These are phyloP conservation scores for Actinemys pallida DNA, from an alignment of 2,113 vertebrate genomes.

Conservation along the genomic window DNA sequence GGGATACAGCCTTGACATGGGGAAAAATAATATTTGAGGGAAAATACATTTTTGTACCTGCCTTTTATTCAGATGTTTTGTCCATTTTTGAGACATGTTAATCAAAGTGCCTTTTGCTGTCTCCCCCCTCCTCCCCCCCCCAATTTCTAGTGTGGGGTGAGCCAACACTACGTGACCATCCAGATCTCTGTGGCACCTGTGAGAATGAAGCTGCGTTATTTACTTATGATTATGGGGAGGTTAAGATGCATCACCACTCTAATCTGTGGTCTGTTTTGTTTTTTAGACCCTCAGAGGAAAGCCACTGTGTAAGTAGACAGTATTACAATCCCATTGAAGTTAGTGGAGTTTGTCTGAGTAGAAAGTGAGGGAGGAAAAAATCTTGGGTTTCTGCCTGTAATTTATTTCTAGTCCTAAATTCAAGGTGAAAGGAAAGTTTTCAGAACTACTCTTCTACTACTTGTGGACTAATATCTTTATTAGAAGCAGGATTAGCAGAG, in stretches of 20 bases:
- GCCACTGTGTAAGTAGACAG: not conserved
- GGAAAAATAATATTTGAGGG: not conserved
- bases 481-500: too few relatives aligned
- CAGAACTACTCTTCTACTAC: too few relatives aligned
- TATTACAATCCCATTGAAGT: not conserved
- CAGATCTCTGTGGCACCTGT: not conserved
- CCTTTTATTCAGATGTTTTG: not conserved
- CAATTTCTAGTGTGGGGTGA: not conserved
- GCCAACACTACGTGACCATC: not conserved
- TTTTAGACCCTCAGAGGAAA: not conserved
- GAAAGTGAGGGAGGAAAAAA: not conserved
- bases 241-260: not conserved
- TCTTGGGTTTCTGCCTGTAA: not conserved
- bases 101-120: not conserved
- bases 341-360: not conserved
- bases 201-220: not conserved
- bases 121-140: accelerated
- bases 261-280: not conserved
- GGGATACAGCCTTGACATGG: too few relatives aligned
- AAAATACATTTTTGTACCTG: not conserved
- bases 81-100: not conserved
- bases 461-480: too few relatives aligned
- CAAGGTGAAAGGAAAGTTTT: too few relatives aligned
- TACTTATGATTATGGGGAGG: not conserved
- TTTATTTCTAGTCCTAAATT: too few relatives aligned